These are phyloP conservation scores for Pedionomus torquatus DNA, from an alignment of 2,113 vertebrate genomes.

Conservation along the genomic window DNA sequence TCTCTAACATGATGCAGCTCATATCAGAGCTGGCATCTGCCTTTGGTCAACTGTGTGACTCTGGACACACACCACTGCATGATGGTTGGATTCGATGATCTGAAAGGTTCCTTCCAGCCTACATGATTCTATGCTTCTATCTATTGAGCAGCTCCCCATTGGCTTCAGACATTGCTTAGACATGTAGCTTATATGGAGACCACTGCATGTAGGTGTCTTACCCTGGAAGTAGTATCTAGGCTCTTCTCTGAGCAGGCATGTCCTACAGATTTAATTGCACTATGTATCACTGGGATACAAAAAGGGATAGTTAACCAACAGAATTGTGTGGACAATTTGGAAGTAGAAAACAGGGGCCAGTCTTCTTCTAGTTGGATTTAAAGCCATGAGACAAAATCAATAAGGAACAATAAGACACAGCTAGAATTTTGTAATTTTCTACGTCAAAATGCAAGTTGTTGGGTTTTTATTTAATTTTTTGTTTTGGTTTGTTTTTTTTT, in stretches of 20 bases:
- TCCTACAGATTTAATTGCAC: not conserved
- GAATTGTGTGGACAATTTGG: not conserved
- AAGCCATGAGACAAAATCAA: not conserved
- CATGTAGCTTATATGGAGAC: accelerated
- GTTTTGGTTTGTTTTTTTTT: not conserved
- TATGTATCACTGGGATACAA: not conserved
- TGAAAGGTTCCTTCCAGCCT: no score
- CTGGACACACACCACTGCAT: not conserved
- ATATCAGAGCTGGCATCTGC: not conserved
- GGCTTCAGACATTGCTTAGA: not conserved
- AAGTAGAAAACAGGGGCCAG: not conserved
- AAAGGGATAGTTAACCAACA: not conserved
- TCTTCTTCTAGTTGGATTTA: not conserved
- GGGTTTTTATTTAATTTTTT: no score
- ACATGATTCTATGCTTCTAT: no score
- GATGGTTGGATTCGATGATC: no score
- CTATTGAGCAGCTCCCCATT: not conserved
- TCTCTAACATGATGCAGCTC: not conserved
- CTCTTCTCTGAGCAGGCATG: not conserved
- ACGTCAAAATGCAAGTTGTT: not conserved
- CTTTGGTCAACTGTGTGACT: not conserved
- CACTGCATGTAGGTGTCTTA: not conserved
- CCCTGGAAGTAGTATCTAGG: not conserved
- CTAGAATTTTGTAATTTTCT: not conserved
- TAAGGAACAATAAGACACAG: not conserved